phyloP scores from a whole-genome alignment of 2,888 invertebrate species.

The Ecdyonurus torrentis region DNA sequence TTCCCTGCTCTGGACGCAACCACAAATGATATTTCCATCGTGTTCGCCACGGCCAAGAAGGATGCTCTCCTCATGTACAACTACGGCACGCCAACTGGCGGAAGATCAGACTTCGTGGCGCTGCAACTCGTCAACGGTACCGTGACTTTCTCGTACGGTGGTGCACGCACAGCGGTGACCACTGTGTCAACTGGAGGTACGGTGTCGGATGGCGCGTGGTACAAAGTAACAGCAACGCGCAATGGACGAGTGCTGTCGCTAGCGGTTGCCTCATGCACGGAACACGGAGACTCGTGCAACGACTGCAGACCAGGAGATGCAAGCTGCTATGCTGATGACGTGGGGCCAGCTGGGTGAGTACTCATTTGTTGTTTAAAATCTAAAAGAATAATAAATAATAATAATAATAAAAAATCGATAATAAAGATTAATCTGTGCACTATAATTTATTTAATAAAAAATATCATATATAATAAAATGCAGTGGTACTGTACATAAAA shows the following conservation, averaged over 20 bases:
- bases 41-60: slow-evolving; percentile 77
- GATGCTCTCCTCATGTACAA: slow-evolving; percentile 82
- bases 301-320: slow-evolving; percentile 73
- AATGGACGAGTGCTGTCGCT: slow-evolving; percentile 77
- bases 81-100: slow-evolving; percentile 73
- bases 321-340: slow-evolving; percentile 68
- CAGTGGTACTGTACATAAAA: neutral
- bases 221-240: slow-evolving; percentile 77
- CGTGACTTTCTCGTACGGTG: slow-evolving; percentile 79
- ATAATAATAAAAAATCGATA: neutral
- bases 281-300: slow-evolving; percentile 71
- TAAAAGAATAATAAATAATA: too few species aligned
- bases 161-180: slow-evolving; percentile 73
- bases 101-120: slow-evolving; percentile 82
- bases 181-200: slow-evolving; percentile 52
- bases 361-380: too few species aligned
- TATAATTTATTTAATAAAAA: neutral
- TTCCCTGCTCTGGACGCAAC: slow-evolving; percentile 72
- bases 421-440: neutral
- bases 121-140: slow-evolving; percentile 72
- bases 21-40: slow-evolving; percentile 79
- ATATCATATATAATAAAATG: neutral
- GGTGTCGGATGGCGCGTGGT: slow-evolving; percentile 77
- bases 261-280: slow-evolving; percentile 62
- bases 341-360: slow-evolving; percentile 74